Conservation (phyloP, 2,888 invertebrate genomes). For the Epicampocera succincta region DNA sequence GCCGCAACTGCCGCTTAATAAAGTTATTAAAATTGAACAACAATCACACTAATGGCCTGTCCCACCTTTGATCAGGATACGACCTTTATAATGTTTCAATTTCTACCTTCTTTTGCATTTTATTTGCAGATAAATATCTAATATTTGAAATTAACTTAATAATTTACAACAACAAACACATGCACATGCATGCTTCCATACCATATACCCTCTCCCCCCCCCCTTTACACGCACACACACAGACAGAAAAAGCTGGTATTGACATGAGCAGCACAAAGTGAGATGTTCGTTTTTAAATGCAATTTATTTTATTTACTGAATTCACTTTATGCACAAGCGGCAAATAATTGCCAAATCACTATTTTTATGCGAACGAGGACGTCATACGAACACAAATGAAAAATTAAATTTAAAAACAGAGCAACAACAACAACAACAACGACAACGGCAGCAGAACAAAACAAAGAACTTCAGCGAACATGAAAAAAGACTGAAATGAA, state of each 20-base stretch:
- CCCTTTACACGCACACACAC: constrained; percentile 4
- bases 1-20: constrained; percentile 38
- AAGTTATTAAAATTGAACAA: constrained; percentile 61
- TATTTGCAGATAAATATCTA: constrained; percentile 59
- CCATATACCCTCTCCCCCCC: neutral
- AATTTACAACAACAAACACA: constrained; percentile 52
- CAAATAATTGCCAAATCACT: constrained; percentile 69
- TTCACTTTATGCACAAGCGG: constrained; percentile 64
- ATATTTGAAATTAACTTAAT: constrained; percentile 68
- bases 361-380: constrained; percentile 69
- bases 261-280: constrained; percentile 17
- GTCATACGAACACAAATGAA: constrained; percentile 56
- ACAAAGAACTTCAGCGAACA: constrained; percentile 17
- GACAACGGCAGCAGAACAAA: neutral
- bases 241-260: neutral
- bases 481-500: constrained; percentile 15
- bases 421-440: too few relatives aligned
- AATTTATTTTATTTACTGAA: constrained; percentile 66
- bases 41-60: constrained; percentile 9
- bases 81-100: constrained; percentile 35
- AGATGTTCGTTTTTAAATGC: constrained; percentile 64
- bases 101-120: constrained; percentile 19
- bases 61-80: constrained; percentile 22
- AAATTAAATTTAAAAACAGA: constrained; percentile 38
- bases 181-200: constrained; percentile 46